Conservation (phyloP, 2,797 vertebrate genomes). For the Channallabes apus region DNA sequence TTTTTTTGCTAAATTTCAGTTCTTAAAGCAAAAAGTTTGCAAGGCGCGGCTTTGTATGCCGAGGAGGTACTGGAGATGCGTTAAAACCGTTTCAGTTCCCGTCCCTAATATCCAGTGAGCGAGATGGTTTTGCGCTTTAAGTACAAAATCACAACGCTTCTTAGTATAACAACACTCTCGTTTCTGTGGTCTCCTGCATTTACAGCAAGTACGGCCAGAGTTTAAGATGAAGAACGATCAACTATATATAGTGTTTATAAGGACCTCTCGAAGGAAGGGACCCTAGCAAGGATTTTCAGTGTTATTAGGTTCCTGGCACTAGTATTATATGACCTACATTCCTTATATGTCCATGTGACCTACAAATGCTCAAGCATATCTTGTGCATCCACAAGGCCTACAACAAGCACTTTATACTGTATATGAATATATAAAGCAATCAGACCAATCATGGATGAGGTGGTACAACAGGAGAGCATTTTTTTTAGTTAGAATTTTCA, state of each 20-base stretch:
- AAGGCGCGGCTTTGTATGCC: no score
- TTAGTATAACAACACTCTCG: neutral
- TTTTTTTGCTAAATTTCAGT: no score
- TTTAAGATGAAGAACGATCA: neutral
- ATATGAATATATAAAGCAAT: neutral
- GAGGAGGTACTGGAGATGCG: no score
- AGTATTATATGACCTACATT: neutral
- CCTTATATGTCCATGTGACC: neutral
- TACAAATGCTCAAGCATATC: neutral
- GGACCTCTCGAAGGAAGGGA: neutral
- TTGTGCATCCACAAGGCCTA: neutral
- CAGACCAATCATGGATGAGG: neutral
- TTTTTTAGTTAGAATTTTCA: neutral
- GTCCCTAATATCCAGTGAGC: neutral
- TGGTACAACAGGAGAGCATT: neutral
- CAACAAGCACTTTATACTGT: neutral
- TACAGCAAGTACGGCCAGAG: neutral
- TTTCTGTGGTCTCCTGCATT: neutral
- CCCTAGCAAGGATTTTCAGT: neutral
- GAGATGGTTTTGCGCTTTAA: neutral
- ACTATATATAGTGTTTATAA: neutral
- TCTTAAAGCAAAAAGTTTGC: no score
- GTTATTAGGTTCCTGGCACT: neutral
- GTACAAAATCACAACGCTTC: no score
- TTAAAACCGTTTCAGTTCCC: no score